A percentile compares a stretch with the other conserved stretches of the same genome.
Evolutionary conservation across 2,113 vertebrate genomes (phyloP).

Genomic region (Cryptotis parvus): DNA sequence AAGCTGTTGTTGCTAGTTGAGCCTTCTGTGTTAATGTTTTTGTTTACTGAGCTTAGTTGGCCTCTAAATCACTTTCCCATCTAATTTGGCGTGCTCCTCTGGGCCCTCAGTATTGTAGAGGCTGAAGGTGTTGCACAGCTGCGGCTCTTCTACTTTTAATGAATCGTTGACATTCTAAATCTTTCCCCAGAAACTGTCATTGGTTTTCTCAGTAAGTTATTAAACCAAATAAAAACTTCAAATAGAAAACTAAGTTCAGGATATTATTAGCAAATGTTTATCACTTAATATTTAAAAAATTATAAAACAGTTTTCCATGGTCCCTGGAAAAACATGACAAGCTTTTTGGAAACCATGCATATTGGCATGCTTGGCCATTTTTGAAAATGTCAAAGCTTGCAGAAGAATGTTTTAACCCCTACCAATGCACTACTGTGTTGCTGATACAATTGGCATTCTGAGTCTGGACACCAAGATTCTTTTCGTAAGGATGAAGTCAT

Average conservation of each 20-base stretch:
- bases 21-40: too few species aligned
- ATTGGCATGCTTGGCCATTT: not conserved
- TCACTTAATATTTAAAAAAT: constrained; percentile 50
- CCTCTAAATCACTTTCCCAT: too few species aligned
- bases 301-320: not conserved
- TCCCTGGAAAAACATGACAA: constrained; percentile 32
- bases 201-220: constrained; percentile 60
- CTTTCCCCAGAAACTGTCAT: constrained; percentile 19
- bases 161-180: constrained; percentile 40
- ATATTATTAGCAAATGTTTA: constrained; percentile 56
- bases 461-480: constrained; percentile 12
- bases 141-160: constrained; percentile 43
- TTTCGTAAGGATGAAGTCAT: constrained; percentile 30
- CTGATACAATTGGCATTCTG: constrained; percentile 17
- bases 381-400: constrained; percentile 19
- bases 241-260: constrained; percentile 58
- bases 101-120: too few species aligned
- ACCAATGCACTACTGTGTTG: not conserved
- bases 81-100: too few species aligned
- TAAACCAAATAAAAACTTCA: constrained; percentile 59
- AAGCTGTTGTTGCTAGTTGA: too few species aligned
- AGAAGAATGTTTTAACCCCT: not conserved
- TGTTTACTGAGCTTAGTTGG: too few species aligned
- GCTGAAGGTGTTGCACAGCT: too few species aligned
- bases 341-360: constrained; percentile 15